Conservation (phyloP, 1,140 invertebrate genomes). For the Nylanderia fulva region DNA sequence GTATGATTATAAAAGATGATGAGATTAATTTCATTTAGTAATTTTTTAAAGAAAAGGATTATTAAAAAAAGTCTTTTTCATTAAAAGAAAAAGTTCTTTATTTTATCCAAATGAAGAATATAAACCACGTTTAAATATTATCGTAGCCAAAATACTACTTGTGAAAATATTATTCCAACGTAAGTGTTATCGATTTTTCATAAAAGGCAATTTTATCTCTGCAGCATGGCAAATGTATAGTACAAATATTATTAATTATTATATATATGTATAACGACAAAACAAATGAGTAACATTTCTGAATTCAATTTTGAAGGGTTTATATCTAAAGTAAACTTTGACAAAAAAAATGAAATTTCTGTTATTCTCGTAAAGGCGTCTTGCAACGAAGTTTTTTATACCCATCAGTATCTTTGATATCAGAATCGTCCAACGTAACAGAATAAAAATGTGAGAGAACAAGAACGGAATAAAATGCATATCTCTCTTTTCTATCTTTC, state of each 20-base stretch:
- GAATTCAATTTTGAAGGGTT: background rate
- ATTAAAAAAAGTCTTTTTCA: too few relatives aligned
- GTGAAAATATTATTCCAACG: background rate
- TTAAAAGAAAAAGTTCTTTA: too few relatives aligned
- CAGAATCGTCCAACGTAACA: slow-evolving; percentile 1
- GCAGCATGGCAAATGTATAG: background rate
- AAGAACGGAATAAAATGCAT: slow-evolving; percentile 32
- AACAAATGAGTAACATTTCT: background rate
- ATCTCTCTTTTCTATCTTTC: slow-evolving; percentile 28
- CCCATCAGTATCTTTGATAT: slow-evolving; percentile 21
- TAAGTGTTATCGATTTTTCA: slow-evolving; percentile 23
- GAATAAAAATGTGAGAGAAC: slow-evolving; percentile 46
- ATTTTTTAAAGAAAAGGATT: too few relatives aligned
- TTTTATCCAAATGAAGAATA: too few relatives aligned
- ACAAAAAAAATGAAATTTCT: background rate
- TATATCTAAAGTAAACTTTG: background rate
- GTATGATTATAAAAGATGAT: too few relatives aligned
- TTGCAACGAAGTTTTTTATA: background rate
- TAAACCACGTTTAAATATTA: too few relatives aligned
- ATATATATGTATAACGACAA: background rate
- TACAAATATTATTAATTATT: background rate
- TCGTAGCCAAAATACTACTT: too few relatives aligned
- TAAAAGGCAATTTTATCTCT: background rate
- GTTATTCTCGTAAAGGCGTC: slow-evolving; percentile 1
- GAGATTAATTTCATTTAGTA: too few relatives aligned